Base-by-base conservation (phyloP, 2,888 invertebrate species). In the Caenorhabditis uteleia region DNA sequence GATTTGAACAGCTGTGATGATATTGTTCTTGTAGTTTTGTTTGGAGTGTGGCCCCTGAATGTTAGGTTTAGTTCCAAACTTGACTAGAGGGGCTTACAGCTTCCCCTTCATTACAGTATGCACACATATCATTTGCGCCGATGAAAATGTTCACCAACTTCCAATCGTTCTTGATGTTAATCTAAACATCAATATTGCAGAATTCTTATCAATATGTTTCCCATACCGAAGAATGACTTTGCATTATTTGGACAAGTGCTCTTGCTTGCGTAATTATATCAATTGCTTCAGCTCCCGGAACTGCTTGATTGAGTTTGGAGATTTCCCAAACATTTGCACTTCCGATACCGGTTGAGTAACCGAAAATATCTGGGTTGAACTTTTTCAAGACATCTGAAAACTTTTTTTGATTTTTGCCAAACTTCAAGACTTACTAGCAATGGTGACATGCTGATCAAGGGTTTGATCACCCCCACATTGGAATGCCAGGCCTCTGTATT, bases 281-380 rank as follows among this genome's bases (percentile, higher is more conserved):
- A 10, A 43, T 44, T 0, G 76, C 65, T 40, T 70, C 68, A 0
- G 77, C 77, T 45, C 77, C 77, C 1, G 77, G 77, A 36, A 75
- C 57, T 0, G 75, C 77, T 16, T 68, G 69, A 40, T 77, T 77
- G 23, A 77, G 45, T 25, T 72, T 68, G 3, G 70, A 60, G 16
- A 72, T 60, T 29, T 70, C 73, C 78, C 78, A 78, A 10, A 77
- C 78, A 44, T 76, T 74, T 26, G 65, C 64, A 18, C 61, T 61
- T 20, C 76, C 73, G 36, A 74, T 68, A 27, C 77, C 77, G 10
- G 48, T 64, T 0, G 77, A 74, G 39, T 69, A 75, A 1, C 78
- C 90, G 0, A 87, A 88, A 50, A 91, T 78, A 49, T 87, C 85
- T 0, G 89, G 88, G 82, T 90, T 90, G 85, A 88, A 90, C 84